These are phyloP conservation scores for Silurus asotus DNA, from an alignment of 2,113 vertebrate species.

Conservation along the genomic window DNA sequence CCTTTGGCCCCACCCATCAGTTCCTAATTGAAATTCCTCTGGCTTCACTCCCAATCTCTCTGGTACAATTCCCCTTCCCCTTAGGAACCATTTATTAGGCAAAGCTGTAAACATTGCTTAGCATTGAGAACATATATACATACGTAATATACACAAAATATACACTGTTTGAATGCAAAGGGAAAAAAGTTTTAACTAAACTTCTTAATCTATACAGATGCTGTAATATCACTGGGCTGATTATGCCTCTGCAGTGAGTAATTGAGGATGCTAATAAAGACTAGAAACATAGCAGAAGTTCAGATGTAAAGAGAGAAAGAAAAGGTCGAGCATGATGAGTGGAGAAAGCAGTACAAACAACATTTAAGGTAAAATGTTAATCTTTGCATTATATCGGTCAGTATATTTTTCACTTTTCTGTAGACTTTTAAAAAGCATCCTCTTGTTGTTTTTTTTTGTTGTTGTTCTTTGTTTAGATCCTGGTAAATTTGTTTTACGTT, in stretches of 20 bases:
- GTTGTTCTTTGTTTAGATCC: neutral
- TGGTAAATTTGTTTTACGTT: neutral
- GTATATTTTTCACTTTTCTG: neutral
- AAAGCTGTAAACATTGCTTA: neutral
- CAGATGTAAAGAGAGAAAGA: neutral
- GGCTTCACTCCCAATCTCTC: neutral
- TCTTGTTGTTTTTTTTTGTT: neutral
- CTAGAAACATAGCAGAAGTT: neutral
- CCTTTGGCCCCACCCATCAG: neutral
- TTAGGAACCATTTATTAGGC: neutral
- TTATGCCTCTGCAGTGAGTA: neutral
- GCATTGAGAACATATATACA: no score
- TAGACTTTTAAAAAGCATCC: neutral
- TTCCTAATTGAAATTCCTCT: no score
- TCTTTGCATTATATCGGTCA: neutral
- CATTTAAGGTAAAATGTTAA: neutral
- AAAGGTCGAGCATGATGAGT: neutral
- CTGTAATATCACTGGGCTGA: neutral
- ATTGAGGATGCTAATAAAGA: neutral
- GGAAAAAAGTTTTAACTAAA: neutral
- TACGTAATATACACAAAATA: no score
- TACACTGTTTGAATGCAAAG: neutral
- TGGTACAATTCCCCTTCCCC: neutral
- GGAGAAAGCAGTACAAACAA: neutral
- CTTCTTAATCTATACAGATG: neutral